Conservation (phyloP, 2,113 vertebrate species). For the Numida meleagris region DNA sequence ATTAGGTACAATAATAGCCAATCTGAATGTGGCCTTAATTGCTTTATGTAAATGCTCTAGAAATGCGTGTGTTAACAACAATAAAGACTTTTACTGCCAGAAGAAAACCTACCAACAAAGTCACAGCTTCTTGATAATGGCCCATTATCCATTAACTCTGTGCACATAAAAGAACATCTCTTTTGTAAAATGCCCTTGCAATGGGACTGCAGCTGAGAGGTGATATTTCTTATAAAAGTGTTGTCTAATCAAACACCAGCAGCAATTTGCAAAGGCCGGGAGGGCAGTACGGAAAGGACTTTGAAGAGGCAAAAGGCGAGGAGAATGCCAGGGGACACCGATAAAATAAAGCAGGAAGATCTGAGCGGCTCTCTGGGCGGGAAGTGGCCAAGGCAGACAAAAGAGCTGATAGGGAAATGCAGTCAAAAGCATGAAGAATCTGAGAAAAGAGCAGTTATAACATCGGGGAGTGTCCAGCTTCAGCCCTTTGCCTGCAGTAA, state of each 20-base stretch:
- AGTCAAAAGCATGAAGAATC: background rate
- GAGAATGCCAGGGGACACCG: accelerated
- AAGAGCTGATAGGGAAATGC: background rate
- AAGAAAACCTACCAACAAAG: constrained; percentile 47
- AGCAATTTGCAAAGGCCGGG: background rate
- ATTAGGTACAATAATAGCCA: constrained; percentile 45
- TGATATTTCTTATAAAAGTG: background rate
- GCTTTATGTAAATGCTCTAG: constrained; percentile 45
- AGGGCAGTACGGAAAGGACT: background rate
- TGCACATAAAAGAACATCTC: constrained; percentile 15
- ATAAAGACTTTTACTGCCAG: background rate
- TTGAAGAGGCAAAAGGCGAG: background rate
- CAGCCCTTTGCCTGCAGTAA: background rate
- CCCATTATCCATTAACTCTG: constrained; percentile 51
- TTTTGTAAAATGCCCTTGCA: background rate
- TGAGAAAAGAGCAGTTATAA: background rate
- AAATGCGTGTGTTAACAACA: constrained; percentile 47
- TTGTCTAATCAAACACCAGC: background rate
- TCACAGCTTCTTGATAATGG: constrained; percentile 55
- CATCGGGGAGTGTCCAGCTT: background rate
- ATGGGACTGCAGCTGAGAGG: background rate
- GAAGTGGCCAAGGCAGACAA: background rate
- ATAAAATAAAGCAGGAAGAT: background rate
- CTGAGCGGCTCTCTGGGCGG: background rate
- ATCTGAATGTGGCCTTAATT: constrained; percentile 47